Percentiles rank a stretch among this genome's conserved stretches.
Evolutionary conservation across 2,113 vertebrate genomes (phyloP).

Genomic region (Cyanoderma ruficeps): DNA sequence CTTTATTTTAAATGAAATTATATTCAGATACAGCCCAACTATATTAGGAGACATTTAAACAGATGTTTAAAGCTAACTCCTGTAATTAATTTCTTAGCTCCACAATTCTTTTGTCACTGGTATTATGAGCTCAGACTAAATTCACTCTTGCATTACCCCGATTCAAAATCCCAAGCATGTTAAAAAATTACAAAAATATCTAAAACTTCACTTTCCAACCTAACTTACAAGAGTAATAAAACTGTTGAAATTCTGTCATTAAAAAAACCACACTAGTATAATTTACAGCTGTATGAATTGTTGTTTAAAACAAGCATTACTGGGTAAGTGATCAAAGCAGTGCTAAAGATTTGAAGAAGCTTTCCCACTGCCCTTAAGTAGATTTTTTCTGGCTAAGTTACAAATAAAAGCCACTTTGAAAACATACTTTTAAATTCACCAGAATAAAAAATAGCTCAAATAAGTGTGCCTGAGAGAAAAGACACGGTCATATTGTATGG

Average conservation of each 20-base stretch:
- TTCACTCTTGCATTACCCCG: not conserved
- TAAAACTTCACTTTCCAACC: not conserved
- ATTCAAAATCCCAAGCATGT: not conserved
- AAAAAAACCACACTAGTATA: not conserved
- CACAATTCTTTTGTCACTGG: not conserved
- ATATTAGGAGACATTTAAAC: not conserved
- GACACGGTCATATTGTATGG: not conserved
- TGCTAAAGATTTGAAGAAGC: not conserved
- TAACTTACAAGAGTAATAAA: not conserved
- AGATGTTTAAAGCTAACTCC: not conserved
- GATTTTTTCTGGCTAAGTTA: not conserved
- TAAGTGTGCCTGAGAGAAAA: not conserved
- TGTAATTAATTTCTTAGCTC: not conserved
- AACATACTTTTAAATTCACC: not conserved
- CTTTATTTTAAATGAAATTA: constrained; percentile 50
- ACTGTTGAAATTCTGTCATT: not conserved
- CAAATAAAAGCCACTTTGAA: not conserved
- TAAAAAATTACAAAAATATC: constrained; percentile 11
- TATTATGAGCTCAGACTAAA: not conserved
- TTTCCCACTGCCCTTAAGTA: not conserved
- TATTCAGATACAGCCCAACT: constrained; percentile 6
- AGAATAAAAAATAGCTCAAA: not conserved
- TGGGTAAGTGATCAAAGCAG: not conserved
- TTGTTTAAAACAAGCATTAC: not conserved
- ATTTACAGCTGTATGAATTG: not conserved